Base-by-base conservation (phyloP, 1,140 invertebrate species). In the Pseudoatta argentina region DNA sequence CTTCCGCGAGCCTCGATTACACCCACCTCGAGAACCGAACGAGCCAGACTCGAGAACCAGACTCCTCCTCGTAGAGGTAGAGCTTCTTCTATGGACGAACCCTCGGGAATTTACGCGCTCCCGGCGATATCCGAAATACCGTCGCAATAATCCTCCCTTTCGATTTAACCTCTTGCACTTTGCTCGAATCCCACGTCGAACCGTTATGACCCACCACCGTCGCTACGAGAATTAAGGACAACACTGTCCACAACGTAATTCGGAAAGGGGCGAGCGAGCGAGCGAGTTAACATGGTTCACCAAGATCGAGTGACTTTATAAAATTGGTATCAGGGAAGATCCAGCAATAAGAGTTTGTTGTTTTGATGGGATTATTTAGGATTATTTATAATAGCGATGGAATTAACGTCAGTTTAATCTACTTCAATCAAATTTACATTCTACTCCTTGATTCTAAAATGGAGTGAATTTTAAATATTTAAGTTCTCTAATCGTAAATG, bases 131-230 rank as follows among this genome's bases (percentile, higher is more conserved):
- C 69, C 86, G 88, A 87, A 90, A 90, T 89, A 89, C 88, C 82
- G 75, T 59, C 30, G 88, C 89, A 87, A 89, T 89, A 90, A 90
- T 90, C 88, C 86, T 82, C 83, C 81, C 67, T 72, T 89, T 89
- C 85, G 88, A 89, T 89, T 87, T 87, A 87, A 86, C 75, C 81
- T 71, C 75, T 53, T 87, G 87, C 86, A 69, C 75, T 30, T 79
- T 55, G 61, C 48, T 12, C 64, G 66, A 72, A 61, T 59, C 53
- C 39, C 72, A 73, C 82, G 30, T 87, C 24, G 44, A 16, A 61
- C 27, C 75, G 85, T 79, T 79, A 79, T 81, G 76, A 86, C 75
- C 85, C 76, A 61, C 24, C 63, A 51, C 51, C 75, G 63, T 66
- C 30, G 48, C 73, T 34, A 24, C 63, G 59, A 57, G 85, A 79